A percentile compares a stretch with the other conserved stretches of the same genome.
Evolutionary conservation across 2,888 invertebrate genomes (phyloP).

Genomic region (Sycophila texana): DNA sequence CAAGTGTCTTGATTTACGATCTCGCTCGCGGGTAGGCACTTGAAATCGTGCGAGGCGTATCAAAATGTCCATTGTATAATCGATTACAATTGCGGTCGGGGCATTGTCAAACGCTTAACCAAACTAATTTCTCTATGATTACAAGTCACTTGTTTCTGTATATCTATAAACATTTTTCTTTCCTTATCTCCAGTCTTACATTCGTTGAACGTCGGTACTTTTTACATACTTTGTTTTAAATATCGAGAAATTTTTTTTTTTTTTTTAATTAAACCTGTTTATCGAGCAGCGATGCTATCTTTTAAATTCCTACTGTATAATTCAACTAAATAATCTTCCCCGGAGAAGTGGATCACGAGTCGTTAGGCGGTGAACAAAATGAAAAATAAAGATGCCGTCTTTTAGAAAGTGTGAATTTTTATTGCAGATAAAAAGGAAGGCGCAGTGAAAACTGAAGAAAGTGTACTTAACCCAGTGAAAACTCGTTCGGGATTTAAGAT

Average conservation of each 20-base stretch:
- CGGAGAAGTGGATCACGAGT: slow-evolving; percentile 31
- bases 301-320: background rate
- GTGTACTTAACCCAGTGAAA: slow-evolving; percentile 9
- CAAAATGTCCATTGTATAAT: slow-evolving; percentile 1
- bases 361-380: background rate
- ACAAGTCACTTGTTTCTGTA: slow-evolving; percentile 28
- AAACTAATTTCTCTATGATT: slow-evolving; percentile 39
- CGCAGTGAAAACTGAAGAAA: slow-evolving; percentile 26
- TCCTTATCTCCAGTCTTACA: background rate
- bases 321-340: background rate
- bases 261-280: too few relatives aligned
- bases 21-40: slow-evolving; percentile 8
- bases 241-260: too few relatives aligned
- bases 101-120: slow-evolving; percentile 32
- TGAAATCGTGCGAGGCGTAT: slow-evolving; percentile 26
- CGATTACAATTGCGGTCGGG: slow-evolving; percentile 2
- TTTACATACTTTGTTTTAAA: too few relatives aligned
- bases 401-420: slow-evolving; percentile 40
- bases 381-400: background rate
- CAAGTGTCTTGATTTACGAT: slow-evolving; percentile 50
- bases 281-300: too few relatives aligned
- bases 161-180: background rate
- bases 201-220: too few relatives aligned
- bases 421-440: slow-evolving; percentile 40
- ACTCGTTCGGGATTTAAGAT: background rate